Conservation (phyloP, 2,888 invertebrate genomes). For the Rambutsinella grinnellia region DNA sequence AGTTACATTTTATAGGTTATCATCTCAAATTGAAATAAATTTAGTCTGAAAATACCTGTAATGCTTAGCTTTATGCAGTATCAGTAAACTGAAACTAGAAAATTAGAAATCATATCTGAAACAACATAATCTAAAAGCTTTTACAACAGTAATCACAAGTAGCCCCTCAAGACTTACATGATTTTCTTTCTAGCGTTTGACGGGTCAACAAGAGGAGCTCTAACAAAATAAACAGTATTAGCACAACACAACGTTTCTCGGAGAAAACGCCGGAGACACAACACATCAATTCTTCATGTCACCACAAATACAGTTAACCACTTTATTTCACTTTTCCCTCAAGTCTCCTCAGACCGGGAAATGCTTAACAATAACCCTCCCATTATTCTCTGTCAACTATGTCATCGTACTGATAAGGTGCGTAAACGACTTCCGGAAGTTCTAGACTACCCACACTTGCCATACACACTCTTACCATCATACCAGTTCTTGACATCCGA, state of each 20-base stretch:
- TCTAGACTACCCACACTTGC: no score
- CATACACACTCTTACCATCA: not conserved
- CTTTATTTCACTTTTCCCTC: not conserved
- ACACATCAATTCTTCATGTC: not conserved
- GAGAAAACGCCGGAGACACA: not conserved
- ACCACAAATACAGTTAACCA: not conserved
- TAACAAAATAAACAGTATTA: not conserved
- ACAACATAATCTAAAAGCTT: no score
- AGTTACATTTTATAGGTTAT: no score
- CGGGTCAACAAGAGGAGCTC: conserved; percentile 23
- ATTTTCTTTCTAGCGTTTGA: conserved; percentile 32
- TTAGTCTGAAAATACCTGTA: no score
- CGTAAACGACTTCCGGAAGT: not conserved
- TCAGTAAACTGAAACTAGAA: no score
- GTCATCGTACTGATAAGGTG: not conserved
- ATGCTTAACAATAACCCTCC: not conserved
- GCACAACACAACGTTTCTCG: no score
- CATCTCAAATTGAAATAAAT: no score
- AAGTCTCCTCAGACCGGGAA: not conserved
- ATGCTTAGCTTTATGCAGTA: no score
- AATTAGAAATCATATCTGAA: no score
- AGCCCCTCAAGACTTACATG: no score
- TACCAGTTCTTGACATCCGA: not conserved
- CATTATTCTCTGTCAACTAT: not conserved
- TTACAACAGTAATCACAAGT: no score